These are phyloP conservation scores for Orchestia grillus DNA, from an alignment of 1,140 invertebrate genomes.

Conservation along the genomic window DNA sequence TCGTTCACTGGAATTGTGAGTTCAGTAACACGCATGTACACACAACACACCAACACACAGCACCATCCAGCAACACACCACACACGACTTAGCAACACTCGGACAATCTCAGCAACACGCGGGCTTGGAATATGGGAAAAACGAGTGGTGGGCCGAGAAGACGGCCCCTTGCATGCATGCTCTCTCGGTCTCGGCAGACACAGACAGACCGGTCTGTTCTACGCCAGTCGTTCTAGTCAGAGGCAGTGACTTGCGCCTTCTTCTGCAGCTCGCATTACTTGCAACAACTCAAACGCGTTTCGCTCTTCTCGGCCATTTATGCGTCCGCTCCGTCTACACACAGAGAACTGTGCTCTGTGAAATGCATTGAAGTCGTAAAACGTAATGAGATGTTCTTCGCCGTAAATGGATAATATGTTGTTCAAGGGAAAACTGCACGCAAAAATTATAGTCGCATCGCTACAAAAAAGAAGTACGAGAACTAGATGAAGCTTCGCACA, in stretches of 20 bases:
- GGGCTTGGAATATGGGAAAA: background rate
- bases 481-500: background rate
- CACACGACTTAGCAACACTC: background rate
- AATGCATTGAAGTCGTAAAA: background rate
- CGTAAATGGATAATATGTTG: background rate
- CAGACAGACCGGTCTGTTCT: slow-evolving; percentile 5
- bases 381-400: background rate
- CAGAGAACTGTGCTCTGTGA: background rate
- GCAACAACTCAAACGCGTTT: background rate
- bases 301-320: background rate
- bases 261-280: background rate
- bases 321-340: background rate
- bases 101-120: background rate
- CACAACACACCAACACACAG: background rate
- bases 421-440: background rate
- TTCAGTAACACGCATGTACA: slow-evolving; percentile 7
- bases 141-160: background rate
- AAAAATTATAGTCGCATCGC: background rate
- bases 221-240: background rate
- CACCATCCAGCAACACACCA: background rate
- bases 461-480: background rate
- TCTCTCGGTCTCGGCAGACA: background rate
- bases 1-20: background rate
- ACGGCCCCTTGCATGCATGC: background rate
- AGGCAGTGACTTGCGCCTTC: background rate